Percentiles rank a stretch among this genome's conserved stretches.
Evolutionary conservation across 2,797 vertebrate genomes (phyloP).

Genomic region (Argentina silus): DNA sequence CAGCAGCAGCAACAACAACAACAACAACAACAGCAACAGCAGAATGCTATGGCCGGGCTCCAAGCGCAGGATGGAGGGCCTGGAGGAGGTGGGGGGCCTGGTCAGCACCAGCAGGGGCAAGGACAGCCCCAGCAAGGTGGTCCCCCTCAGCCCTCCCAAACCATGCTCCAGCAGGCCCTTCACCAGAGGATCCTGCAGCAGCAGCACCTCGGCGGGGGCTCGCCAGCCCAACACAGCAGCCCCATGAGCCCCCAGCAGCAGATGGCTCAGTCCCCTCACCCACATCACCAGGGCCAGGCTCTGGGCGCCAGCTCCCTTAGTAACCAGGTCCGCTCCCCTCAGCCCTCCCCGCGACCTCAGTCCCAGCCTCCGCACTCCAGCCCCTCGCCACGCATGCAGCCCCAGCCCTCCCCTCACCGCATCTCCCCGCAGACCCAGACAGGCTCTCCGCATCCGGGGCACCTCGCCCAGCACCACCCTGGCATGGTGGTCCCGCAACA

Average conservation of each 20-base stretch:
- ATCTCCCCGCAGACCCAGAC: conserved; percentile 86
- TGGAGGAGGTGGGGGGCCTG: conserved; percentile 67
- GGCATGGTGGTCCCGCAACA: conserved; percentile 84
- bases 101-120: conserved; percentile 56
- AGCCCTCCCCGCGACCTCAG: conserved; percentile 94
- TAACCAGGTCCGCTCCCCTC: conserved; percentile 96
- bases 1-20: conserved; percentile 74
- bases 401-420: conserved; percentile 80
- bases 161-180: conserved; percentile 88
- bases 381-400: conserved; percentile 95
- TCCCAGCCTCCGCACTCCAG: conserved; percentile 94
- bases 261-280: conserved; percentile 88
- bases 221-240: conserved; percentile 87
- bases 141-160: conserved; percentile 71
- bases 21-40: conserved; percentile 60
- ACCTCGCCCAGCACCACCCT: conserved; percentile 84
- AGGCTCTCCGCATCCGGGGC: conserved; percentile 84
- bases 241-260: conserved; percentile 94
- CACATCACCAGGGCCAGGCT: conserved; percentile 89
- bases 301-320: conserved; percentile 85
- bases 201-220: conserved; percentile 88
- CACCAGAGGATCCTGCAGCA: conserved; percentile 89
- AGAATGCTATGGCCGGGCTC: conserved; percentile 85
- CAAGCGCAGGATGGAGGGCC: conserved; percentile 72
- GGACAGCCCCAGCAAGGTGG: conserved; percentile 76